These are phyloP conservation scores for Serripes groenlandicus DNA, from an alignment of 2,888 invertebrate genomes.

Conservation along the genomic window DNA sequence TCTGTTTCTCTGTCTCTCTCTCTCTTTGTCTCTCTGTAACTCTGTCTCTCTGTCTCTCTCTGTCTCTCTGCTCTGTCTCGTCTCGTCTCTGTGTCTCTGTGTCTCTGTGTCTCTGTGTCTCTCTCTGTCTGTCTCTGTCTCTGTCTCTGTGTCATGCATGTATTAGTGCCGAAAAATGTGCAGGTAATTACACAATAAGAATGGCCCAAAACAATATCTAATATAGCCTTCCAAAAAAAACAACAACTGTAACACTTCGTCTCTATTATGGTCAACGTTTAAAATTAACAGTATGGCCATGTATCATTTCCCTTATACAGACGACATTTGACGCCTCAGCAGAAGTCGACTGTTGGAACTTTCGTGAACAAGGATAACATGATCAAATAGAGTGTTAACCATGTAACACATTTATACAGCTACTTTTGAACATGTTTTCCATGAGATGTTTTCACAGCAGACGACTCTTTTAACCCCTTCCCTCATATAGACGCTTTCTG, in stretches of 20 bases:
- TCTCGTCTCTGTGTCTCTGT: background rate
- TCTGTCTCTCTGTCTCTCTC: slow-evolving; percentile 1
- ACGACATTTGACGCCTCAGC: no score
- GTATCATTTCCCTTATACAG: no score
- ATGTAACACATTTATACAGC: no score
- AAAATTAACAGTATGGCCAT: no score
- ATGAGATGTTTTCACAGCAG: no score
- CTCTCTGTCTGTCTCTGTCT: background rate
- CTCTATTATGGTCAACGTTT: background rate
- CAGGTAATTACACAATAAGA: background rate
- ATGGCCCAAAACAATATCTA: background rate
- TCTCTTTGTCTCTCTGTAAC: background rate
- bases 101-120: background rate
- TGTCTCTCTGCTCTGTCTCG: background rate
- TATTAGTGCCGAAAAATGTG: background rate
- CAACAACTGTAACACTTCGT: background rate
- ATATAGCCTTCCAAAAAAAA: background rate
- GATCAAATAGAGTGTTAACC: no score
- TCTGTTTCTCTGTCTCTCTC: slow-evolving; percentile 10
- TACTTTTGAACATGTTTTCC: no score
- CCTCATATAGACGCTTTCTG: no score
- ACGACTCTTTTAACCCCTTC: no score
- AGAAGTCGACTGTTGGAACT: no score
- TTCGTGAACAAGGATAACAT: no score
- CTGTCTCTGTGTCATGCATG: background rate